Conservation (phyloP, 2,888 invertebrate genomes). For the Tinea pellionella region DNA sequence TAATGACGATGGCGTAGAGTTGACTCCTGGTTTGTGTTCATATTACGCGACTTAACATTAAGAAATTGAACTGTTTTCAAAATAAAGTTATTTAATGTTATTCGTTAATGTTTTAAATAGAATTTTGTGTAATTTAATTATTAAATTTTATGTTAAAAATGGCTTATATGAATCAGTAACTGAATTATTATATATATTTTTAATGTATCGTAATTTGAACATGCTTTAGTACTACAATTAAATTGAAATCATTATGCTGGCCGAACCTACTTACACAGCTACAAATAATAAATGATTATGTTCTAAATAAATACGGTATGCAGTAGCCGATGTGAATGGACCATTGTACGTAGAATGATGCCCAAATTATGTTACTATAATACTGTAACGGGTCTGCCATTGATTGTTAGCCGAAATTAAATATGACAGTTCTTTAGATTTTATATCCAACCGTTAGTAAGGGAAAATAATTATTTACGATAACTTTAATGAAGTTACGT, state of each 20-base stretch:
- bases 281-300: constrained; percentile 24
- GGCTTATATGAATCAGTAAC: not conserved
- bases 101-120: not conserved
- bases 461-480: not conserved
- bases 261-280: constrained; percentile 29
- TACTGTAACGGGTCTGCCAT: constrained; percentile 7
- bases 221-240: constrained; percentile 28
- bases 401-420: constrained; percentile 1
- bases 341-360: not conserved
- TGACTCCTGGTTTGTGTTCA: constrained; percentile 38
- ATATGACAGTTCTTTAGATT: not conserved
- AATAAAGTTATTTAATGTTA: not conserved
- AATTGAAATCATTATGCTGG: constrained; percentile 36
- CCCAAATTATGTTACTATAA: constrained; percentile 12
- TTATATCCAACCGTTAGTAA: not conserved
- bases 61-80: not conserved
- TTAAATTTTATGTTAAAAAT: not conserved
- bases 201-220: constrained; percentile 23
- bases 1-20: constrained; percentile 40
- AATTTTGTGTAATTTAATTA: not conserved
- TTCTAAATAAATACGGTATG: constrained; percentile 9
- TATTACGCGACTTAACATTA: not conserved
- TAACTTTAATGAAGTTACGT: not conserved
- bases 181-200: not conserved
- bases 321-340: constrained; percentile 12